phyloP scores from a whole-genome alignment of 1,140 invertebrate genomes.

The Drosophila rhopaloa region DNA sequence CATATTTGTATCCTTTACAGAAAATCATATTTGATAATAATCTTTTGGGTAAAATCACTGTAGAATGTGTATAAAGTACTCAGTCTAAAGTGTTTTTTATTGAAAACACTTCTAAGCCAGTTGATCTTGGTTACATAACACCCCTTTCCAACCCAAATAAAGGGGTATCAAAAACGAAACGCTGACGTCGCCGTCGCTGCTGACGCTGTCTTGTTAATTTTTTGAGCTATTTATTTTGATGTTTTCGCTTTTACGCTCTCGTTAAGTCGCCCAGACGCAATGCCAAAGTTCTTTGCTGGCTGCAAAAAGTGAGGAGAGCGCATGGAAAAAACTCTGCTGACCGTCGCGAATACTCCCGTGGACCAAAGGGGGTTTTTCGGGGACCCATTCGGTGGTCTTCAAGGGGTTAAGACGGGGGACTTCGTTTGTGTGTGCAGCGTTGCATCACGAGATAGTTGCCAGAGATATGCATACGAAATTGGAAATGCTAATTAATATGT shows the following conservation, averaged over 20 bases:
- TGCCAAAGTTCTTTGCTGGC: conserved; percentile 61
- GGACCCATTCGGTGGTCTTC: background rate
- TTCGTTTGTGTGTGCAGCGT: conserved; percentile 67
- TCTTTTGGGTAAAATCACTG: no score
- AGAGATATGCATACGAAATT: conserved; percentile 79
- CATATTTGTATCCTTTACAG: no score
- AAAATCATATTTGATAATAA: no score
- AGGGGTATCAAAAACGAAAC: conserved; percentile 48
- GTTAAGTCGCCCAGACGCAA: conserved; percentile 75
- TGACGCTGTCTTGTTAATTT: conserved; percentile 78
- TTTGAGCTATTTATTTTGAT: conserved; percentile 83
- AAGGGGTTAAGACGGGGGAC: conserved; percentile 17
- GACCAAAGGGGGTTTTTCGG: conserved; percentile 8
- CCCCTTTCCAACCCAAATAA: background rate
- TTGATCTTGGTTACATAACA: background rate
- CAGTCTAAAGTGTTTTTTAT: no score
- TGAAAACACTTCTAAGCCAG: background rate
- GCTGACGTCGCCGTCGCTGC: conserved; percentile 44
- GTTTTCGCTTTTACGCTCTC: conserved; percentile 82
- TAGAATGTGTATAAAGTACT: no score
- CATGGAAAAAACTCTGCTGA: conserved; percentile 59
- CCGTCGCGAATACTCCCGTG: conserved; percentile 49
- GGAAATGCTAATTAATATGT: conserved; percentile 83
- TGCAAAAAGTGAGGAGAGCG: conserved; percentile 30
- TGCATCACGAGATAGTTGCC: conserved; percentile 77